Percentiles rank a stretch among this genome's conserved stretches.
Evolutionary conservation across 2,888 invertebrate species (phyloP).

Genomic region (Scrobipalpa atriplicella): DNA sequence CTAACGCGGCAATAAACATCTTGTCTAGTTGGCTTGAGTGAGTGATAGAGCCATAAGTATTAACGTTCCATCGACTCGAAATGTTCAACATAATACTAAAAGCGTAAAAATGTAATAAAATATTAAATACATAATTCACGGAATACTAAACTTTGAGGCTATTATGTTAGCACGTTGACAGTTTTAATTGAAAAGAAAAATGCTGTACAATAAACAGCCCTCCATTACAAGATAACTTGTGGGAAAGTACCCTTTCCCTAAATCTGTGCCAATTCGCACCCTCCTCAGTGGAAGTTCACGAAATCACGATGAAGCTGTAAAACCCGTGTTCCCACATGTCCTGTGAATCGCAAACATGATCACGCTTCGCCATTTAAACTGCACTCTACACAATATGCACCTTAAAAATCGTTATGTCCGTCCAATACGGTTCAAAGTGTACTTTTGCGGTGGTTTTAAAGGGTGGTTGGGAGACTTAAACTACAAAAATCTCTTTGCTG

Average conservation of each 20-base stretch:
- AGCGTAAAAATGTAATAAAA: too few relatives aligned
- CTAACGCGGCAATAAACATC: conserved; percentile 13
- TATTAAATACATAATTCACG: not conserved
- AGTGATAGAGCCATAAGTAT: not conserved
- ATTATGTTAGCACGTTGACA: not conserved
- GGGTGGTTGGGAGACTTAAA: conserved; percentile 47
- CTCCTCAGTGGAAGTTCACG: not conserved
- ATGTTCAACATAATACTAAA: too few relatives aligned
- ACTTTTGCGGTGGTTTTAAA: not conserved
- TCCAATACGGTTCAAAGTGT: conserved; percentile 28
- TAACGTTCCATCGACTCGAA: not conserved
- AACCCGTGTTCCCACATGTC: conserved; percentile 66
- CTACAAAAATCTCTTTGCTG: conserved; percentile 35
- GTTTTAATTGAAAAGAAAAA: not conserved
- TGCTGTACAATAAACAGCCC: not conserved
- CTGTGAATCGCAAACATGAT: conserved; percentile 64
- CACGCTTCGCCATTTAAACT: conserved; percentile 52
- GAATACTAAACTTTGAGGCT: not conserved
- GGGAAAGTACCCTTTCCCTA: not conserved
- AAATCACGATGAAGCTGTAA: conserved; percentile 51
- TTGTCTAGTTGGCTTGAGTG: not conserved
- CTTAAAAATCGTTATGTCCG: conserved; percentile 12
- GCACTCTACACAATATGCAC: conserved; percentile 34
- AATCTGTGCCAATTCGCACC: conserved; percentile 15
- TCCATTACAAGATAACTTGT: conserved; percentile 1